A percentile compares a stretch with the other conserved stretches of the same genome.
These are phyloP conservation scores for Drosophila nebulosa DNA, from an alignment of 1,140 invertebrate species.

Conservation along the genomic window DNA sequence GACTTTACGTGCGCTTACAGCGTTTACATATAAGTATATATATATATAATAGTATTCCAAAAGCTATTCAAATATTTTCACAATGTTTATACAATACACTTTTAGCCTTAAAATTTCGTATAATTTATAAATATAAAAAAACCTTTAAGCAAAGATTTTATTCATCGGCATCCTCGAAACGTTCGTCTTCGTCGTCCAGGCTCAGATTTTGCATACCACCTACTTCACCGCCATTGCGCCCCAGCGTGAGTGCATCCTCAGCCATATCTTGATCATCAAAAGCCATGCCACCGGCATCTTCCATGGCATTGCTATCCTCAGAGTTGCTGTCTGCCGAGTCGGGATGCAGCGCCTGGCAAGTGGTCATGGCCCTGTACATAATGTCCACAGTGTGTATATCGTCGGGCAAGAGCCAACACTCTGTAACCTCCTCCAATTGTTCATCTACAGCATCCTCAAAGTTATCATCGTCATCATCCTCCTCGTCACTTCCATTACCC, in stretches of 20 bases:
- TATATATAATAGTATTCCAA: conserved; percentile 63
- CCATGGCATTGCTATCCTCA: conserved; percentile 68
- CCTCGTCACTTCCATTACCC: conserved; percentile 60
- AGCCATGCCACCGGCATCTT: conserved; percentile 55
- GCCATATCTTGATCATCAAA: conserved; percentile 61
- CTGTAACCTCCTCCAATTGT: conserved; percentile 63
- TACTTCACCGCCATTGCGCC: conserved; percentile 47
- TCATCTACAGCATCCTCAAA: conserved; percentile 66
- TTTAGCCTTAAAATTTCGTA: conserved; percentile 60
- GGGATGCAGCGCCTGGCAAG: conserved; percentile 74
- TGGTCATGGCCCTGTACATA: conserved; percentile 74
- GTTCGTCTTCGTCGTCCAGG: conserved; percentile 70
- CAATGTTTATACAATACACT: conserved; percentile 37
- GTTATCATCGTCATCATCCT: conserved; percentile 61
- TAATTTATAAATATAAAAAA: conserved; percentile 23
- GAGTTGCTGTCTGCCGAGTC: conserved; percentile 77
- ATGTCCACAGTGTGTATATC: conserved; percentile 69
- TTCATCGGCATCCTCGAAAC: conserved; percentile 78
- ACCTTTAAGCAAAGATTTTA: conserved; percentile 49
- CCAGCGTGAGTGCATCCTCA: conserved; percentile 53
- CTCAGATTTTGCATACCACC: conserved; percentile 70
- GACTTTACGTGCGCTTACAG: conserved; percentile 50
- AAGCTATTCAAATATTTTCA: conserved; percentile 67
- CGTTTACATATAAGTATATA: conserved; percentile 48
- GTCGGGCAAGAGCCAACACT: conserved; percentile 74